These are phyloP conservation scores for Ornithoptera priamus DNA, from an alignment of 2,888 invertebrate genomes.

Conservation along the genomic window DNA sequence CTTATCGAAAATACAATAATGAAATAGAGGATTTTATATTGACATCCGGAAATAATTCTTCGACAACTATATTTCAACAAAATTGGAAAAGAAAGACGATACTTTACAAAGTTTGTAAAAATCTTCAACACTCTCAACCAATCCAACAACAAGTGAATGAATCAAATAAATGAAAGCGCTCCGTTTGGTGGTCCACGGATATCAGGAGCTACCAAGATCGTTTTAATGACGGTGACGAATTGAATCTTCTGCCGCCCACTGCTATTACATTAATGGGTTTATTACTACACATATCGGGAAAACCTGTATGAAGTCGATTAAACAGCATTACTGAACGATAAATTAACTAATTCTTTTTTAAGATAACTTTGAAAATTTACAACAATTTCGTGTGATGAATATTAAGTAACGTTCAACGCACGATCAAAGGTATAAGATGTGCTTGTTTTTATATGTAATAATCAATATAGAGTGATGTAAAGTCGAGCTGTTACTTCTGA, in stretches of 20 bases:
- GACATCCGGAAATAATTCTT: no score
- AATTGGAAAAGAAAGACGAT: no score
- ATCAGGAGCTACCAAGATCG: constrained; percentile 46
- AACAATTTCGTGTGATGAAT: constrained; percentile 14
- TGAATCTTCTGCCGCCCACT: constrained; percentile 52
- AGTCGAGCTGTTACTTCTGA: constrained; percentile 38
- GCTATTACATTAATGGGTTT: constrained; percentile 69
- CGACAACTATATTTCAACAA: no score
- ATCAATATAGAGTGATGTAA: constrained; percentile 16
- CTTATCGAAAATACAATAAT: no score
- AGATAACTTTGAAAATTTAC: constrained; percentile 27
- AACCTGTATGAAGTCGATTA: constrained; percentile 59
- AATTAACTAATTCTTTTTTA: constrained; percentile 34
- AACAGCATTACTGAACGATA: constrained; percentile 40
- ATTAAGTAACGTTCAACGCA: not conserved
- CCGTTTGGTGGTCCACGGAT: constrained; percentile 52
- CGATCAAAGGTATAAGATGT: constrained; percentile 1
- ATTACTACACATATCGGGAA: constrained; percentile 59
- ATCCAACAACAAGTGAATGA: constrained; percentile 17
- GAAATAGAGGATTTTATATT: no score
- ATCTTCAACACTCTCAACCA: constrained; percentile 19
- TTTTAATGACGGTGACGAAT: constrained; percentile 71
- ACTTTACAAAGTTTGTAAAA: constrained; percentile 8
- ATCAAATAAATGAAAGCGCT: constrained; percentile 40
- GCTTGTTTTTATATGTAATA: not conserved